phyloP scores from a whole-genome alignment of 1,140 invertebrate genomes.

The Ceratitis capitata region DNA sequence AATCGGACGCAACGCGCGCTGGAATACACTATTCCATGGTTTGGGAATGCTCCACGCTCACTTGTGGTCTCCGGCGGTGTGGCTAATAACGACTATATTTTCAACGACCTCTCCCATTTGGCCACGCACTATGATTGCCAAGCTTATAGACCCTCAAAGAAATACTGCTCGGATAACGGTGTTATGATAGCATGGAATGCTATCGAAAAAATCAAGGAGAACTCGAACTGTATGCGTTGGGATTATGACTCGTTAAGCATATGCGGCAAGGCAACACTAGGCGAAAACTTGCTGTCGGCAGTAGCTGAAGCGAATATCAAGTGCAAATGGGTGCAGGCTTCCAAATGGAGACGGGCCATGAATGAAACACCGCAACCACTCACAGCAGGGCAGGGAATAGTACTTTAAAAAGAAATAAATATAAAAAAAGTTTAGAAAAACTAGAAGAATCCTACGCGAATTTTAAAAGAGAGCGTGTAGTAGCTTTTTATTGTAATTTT shows the following conservation, averaged over 20 bases:
- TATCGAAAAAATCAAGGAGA: constrained; percentile 75
- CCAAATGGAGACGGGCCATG: neutral
- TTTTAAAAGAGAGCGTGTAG: neutral
- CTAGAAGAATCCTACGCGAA: neutral
- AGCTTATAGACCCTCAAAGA: constrained; percentile 80
- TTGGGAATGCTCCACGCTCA: constrained; percentile 67
- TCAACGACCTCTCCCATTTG: constrained; percentile 73
- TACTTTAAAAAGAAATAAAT: neutral
- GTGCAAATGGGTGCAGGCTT: constrained; percentile 68
- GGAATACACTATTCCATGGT: constrained; percentile 73
- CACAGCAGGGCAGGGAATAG: neutral
- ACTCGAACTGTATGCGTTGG: constrained; percentile 64
- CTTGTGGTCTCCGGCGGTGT: constrained; percentile 95
- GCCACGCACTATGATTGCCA: constrained; percentile 75
- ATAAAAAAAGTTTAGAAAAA: neutral
- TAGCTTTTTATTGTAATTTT: constrained; percentile 27
- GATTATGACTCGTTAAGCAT: constrained; percentile 68
- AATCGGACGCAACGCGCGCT: constrained; percentile 85
- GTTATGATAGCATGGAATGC: constrained; percentile 99
- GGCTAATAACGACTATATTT: constrained; percentile 90
- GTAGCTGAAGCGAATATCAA: constrained; percentile 70
- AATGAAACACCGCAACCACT: too few species aligned
- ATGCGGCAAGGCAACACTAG: constrained; percentile 68
- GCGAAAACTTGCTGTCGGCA: constrained; percentile 68
- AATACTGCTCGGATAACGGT: constrained; percentile 96